Evolutionary conservation across 2,888 invertebrate genomes (phyloP).

Genomic region (Ctenicera cuprea): DNA sequence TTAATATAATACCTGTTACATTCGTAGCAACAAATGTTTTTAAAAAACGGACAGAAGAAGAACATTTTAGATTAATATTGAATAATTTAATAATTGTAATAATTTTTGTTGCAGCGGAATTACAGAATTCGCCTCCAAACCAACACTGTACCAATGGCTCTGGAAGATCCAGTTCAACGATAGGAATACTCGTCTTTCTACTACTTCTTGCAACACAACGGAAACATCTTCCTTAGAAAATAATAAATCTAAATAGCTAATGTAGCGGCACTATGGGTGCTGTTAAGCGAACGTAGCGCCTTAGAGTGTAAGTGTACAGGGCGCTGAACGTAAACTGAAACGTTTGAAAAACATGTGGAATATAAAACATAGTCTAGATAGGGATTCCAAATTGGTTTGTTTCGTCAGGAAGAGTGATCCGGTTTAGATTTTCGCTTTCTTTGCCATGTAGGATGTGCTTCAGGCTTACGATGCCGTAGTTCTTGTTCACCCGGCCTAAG

Average conservation of each 20-base stretch:
- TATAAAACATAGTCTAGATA: conserved; percentile 43
- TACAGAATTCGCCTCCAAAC: conserved; percentile 66
- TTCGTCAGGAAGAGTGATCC: conserved; percentile 37
- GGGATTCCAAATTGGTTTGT: conserved; percentile 41
- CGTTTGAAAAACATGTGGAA: conserved; percentile 37
- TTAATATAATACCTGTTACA: no score
- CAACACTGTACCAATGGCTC: conserved; percentile 65
- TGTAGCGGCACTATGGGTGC: conserved; percentile 45
- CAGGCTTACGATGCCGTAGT: conserved; percentile 54
- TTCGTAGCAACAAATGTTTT: no score
- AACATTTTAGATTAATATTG: no score
- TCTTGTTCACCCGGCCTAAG: conserved; percentile 63
- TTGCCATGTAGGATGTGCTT: conserved; percentile 62
- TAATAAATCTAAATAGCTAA: conserved; percentile 48
- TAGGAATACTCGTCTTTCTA: conserved; percentile 53
- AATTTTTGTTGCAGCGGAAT: conserved; percentile 64
- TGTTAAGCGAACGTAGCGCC: conserved; percentile 47
- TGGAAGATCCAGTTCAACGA: conserved; percentile 52
- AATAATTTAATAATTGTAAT: no score
- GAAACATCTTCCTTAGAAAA: conserved; percentile 50
- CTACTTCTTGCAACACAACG: conserved; percentile 50
- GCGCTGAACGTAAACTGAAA: conserved; percentile 39
- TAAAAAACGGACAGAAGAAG: no score
- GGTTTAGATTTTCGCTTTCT: conserved; percentile 65
- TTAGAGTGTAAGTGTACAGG: conserved; percentile 44